Evolutionary conservation across 1,140 invertebrate species (phyloP).

Genomic region (Papilio xuthus): DNA sequence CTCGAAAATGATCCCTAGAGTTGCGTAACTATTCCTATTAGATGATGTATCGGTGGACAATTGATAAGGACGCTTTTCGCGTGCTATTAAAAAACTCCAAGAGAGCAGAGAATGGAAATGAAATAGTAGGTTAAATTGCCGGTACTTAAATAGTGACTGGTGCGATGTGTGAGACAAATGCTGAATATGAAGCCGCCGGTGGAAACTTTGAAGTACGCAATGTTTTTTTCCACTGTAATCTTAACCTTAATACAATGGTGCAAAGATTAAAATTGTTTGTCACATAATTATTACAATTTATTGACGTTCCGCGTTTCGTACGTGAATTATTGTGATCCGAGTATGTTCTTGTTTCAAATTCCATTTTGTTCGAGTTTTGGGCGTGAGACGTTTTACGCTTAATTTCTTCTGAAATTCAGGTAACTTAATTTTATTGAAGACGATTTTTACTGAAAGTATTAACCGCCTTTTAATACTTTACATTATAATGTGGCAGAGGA

Average conservation of each 20-base stretch:
- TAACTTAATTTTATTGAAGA: slow-evolving; percentile 35
- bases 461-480: no score
- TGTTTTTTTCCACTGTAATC: slow-evolving; percentile 37
- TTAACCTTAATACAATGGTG: slow-evolving; percentile 34
- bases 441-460: no score
- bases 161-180: slow-evolving; percentile 68
- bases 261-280: slow-evolving; percentile 38
- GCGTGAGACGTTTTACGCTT: slow-evolving; percentile 55
- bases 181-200: slow-evolving; percentile 59
- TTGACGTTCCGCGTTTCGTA: slow-evolving; percentile 55
- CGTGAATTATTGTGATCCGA: slow-evolving; percentile 63
- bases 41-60: slow-evolving; percentile 44
- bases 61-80: slow-evolving; percentile 50
- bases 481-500: no score
- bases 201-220: slow-evolving; percentile 50
- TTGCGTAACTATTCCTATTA: not conserved
- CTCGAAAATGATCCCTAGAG: slow-evolving; percentile 58
- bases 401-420: slow-evolving; percentile 51
- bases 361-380: slow-evolving; percentile 53
- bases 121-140: slow-evolving; percentile 70
- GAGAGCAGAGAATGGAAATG: slow-evolving; percentile 56
- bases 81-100: slow-evolving; percentile 41
- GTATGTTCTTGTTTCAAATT: slow-evolving; percentile 51
- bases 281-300: slow-evolving; percentile 43
- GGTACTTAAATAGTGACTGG: slow-evolving; percentile 70